These are phyloP conservation scores for Dryobota labecula DNA, from an alignment of 2,888 invertebrate species.

Conservation along the genomic window DNA sequence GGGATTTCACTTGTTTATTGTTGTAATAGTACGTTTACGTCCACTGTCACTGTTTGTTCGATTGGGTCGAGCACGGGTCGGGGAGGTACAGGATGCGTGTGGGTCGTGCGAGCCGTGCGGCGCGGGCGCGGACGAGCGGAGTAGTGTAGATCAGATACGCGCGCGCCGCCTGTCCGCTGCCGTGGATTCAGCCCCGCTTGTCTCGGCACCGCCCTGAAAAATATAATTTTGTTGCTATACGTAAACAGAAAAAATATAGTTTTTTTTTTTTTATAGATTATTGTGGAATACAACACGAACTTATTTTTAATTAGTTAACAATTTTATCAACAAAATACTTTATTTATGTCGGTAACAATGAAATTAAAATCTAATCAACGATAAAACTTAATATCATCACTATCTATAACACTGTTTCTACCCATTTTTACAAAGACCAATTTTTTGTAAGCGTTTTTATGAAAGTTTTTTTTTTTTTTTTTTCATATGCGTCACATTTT, in stretches of 20 bases:
- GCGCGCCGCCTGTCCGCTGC: constrained; percentile 78
- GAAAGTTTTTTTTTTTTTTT: constrained; percentile 4
- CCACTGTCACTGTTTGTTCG: constrained; percentile 74
- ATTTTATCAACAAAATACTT: constrained; percentile 2
- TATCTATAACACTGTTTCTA: constrained; percentile 1
- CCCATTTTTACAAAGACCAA: neutral
- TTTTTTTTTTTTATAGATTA: too few species aligned
- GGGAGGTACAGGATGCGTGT: constrained; percentile 82
- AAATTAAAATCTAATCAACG: constrained; percentile 17
- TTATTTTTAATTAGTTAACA: neutral
- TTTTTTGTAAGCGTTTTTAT: neutral
- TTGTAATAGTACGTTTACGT: constrained; percentile 70
- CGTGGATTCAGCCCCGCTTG: constrained; percentile 85
- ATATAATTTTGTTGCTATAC: constrained; percentile 61
- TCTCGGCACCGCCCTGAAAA: constrained; percentile 87
- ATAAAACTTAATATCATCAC: constrained; percentile 15
- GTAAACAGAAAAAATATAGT: too few species aligned
- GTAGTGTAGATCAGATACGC: constrained; percentile 83
- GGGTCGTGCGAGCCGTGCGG: constrained; percentile 85
- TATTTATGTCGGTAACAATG: neutral
- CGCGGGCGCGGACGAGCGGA: constrained; percentile 84
- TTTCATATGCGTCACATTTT: neutral
- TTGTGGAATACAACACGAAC: neutral
- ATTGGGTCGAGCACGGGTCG: constrained; percentile 72
- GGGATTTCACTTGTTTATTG: constrained; percentile 81